Evolutionary conservation across 2,888 invertebrate genomes (phyloP).

Genomic region (Hydriomena furcata): DNA sequence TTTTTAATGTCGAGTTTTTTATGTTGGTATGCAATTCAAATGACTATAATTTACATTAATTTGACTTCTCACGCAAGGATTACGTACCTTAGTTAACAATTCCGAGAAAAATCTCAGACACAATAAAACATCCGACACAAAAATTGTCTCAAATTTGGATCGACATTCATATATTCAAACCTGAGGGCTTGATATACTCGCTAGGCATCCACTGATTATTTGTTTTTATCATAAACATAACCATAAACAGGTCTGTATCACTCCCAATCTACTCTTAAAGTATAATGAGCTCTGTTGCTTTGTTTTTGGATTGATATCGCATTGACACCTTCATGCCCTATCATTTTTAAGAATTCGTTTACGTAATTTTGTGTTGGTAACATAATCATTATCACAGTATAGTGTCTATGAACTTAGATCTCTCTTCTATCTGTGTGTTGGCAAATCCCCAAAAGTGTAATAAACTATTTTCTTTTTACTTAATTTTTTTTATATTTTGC

Average conservation of each 20-base stretch:
- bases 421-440: too few relatives aligned
- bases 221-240: slow-evolving; percentile 57
- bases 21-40: too few relatives aligned
- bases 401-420: too few relatives aligned
- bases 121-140: slow-evolving; percentile 19
- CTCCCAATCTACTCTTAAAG: neutral
- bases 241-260: slow-evolving; percentile 40
- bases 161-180: slow-evolving; percentile 43
- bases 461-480: too few relatives aligned
- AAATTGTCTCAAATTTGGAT: slow-evolving; percentile 42
- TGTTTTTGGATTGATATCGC: neutral
- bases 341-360: too few relatives aligned
- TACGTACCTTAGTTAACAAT: neutral
- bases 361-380: too few relatives aligned
- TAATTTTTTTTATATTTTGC: too few relatives aligned
- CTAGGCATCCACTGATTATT: slow-evolving; percentile 52
- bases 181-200: slow-evolving; percentile 42
- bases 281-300: neutral
- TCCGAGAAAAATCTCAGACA: slow-evolving; percentile 5
- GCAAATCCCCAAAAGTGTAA: too few relatives aligned
- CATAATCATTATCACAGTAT: too few relatives aligned
- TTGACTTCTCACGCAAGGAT: neutral
- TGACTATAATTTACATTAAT: too few relatives aligned
- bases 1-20: too few relatives aligned
- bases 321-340: too few relatives aligned